Evolutionary conservation across 2,888 invertebrate genomes (phyloP).

Genomic region (Cheilosia scutellata): DNA sequence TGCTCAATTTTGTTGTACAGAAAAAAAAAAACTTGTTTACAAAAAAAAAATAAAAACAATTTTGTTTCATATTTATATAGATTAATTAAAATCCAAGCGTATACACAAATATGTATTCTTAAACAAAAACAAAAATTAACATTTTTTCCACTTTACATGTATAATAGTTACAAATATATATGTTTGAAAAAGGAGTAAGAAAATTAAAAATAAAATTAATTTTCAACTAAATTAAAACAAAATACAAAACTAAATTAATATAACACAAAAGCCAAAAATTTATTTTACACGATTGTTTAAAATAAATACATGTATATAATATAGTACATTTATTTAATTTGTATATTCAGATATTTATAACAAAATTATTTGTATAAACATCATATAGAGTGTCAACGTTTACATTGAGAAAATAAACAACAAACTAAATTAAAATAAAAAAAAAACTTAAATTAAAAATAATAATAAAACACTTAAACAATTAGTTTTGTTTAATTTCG

Average conservation of each 20-base stretch:
- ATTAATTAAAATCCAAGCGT: slow-evolving; percentile 72
- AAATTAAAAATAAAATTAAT: slow-evolving; percentile 3
- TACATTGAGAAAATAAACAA: slow-evolving; percentile 48
- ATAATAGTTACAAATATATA: slow-evolving; percentile 46
- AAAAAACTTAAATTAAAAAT: slow-evolving; percentile 29
- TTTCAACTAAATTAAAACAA: slow-evolving; percentile 5
- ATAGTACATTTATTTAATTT: slow-evolving; percentile 43
- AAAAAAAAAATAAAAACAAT: slow-evolving; percentile 3
- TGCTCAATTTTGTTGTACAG: slow-evolving; percentile 29
- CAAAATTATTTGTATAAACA: slow-evolving; percentile 63
- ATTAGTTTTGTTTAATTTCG: slow-evolving; percentile 35
- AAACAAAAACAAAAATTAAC: slow-evolving; percentile 43
- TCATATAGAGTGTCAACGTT: slow-evolving; percentile 55
- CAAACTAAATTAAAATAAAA: slow-evolving; percentile 18
- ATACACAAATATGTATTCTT: slow-evolving; percentile 65
- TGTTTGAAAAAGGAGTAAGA: slow-evolving; percentile 14
- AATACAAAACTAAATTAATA: slow-evolving; percentile 36
- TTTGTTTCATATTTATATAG: slow-evolving; percentile 27
- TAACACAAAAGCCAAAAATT: slow-evolving; percentile 64
- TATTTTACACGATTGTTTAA: slow-evolving; percentile 66
- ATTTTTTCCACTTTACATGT: slow-evolving; percentile 53
- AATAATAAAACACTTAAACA: slow-evolving; percentile 51
- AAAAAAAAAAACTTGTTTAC: slow-evolving; percentile 1
- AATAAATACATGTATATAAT: slow-evolving; percentile 59
- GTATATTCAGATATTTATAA: slow-evolving; percentile 59